These are phyloP conservation scores for Psittacula echo DNA, from an alignment of 2,797 vertebrate species.

Conservation along the genomic window DNA sequence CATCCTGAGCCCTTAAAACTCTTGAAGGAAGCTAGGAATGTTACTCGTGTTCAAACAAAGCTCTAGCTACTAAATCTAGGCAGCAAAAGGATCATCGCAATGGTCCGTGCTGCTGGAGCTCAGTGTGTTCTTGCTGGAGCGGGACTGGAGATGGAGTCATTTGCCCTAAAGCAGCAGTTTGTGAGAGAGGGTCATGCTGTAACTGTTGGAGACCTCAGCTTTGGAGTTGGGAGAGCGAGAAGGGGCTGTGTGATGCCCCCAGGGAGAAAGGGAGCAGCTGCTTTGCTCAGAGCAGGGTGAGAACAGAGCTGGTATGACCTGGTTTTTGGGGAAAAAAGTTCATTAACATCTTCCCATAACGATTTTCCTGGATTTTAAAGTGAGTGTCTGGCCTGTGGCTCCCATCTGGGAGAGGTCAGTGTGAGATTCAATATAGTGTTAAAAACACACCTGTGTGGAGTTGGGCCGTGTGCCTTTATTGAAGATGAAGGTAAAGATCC, in stretches of 20 bases:
- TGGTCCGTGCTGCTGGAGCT: neutral
- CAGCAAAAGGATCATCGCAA: rapidly evolving
- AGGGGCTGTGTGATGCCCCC: neutral
- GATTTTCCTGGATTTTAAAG: neutral
- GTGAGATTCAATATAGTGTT: rapidly evolving
- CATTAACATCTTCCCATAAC: rapidly evolving
- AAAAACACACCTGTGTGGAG: rapidly evolving
- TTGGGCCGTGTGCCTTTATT: rapidly evolving
- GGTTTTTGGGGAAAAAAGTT: too few relatives aligned
- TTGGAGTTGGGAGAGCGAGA: rapidly evolving
- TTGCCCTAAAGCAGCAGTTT: neutral
- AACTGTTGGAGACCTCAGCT: neutral
- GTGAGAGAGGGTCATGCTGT: rapidly evolving
- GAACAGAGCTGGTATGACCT: neutral
- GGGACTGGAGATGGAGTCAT: neutral
- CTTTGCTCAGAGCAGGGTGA: neutral
- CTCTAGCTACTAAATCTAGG: rapidly evolving
- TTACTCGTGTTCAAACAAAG: neutral
- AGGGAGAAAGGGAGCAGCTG: neutral
- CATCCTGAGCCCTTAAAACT: neutral
- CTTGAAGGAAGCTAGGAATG: neutral
- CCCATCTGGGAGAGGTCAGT: rapidly evolving
- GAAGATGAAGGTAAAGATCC: neutral
- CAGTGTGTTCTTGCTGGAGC: neutral
- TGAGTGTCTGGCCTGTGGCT: rapidly evolving